A percentile compares a stretch with the other conserved stretches of the same genome.
These are phyloP conservation scores for Ophion ventricosus DNA, from an alignment of 2,888 invertebrate species.

Conservation along the genomic window DNA sequence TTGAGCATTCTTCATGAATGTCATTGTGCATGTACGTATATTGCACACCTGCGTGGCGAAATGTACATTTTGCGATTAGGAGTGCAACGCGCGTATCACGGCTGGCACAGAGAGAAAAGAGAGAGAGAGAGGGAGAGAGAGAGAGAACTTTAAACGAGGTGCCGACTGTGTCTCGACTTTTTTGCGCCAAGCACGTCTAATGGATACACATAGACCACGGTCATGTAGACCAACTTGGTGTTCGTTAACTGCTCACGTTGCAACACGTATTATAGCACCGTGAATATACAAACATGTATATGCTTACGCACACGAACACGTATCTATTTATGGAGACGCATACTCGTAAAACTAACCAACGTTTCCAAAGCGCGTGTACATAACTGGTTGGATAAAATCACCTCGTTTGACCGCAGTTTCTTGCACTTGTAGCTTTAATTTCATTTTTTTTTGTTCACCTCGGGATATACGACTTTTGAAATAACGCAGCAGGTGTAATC, in stretches of 20 bases:
- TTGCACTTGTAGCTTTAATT: slow-evolving; percentile 46
- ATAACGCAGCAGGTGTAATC: slow-evolving; percentile 55
- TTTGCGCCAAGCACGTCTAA: slow-evolving; percentile 56
- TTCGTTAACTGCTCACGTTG: slow-evolving; percentile 58
- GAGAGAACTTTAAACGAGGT: slow-evolving; percentile 52
- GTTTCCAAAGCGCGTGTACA: slow-evolving; percentile 44
- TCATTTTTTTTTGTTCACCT: neutral
- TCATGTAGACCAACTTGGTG: slow-evolving; percentile 45
- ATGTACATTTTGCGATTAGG: slow-evolving; percentile 59
- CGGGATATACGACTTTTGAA: slow-evolving; percentile 48
- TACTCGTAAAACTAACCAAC: slow-evolving; percentile 40
- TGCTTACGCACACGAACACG: neutral
- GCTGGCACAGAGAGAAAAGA: neutral
- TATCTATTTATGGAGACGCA: slow-evolving; percentile 22
- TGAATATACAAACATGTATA: slow-evolving; percentile 17
- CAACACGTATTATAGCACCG: slow-evolving; percentile 19
- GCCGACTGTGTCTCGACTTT: slow-evolving; percentile 52
- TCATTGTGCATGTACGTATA: slow-evolving; percentile 10
- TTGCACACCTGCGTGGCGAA: slow-evolving; percentile 40
- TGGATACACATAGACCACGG: slow-evolving; percentile 49
- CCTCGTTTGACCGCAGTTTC: slow-evolving; percentile 57
- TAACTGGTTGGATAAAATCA: slow-evolving; percentile 55
- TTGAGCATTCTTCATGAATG: slow-evolving; percentile 51
- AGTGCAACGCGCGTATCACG: slow-evolving; percentile 47
- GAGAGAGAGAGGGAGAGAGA: neutral